Evolutionary conservation across 2,797 vertebrate genomes (phyloP).

Genomic region (Phoxinus dragarum): DNA sequence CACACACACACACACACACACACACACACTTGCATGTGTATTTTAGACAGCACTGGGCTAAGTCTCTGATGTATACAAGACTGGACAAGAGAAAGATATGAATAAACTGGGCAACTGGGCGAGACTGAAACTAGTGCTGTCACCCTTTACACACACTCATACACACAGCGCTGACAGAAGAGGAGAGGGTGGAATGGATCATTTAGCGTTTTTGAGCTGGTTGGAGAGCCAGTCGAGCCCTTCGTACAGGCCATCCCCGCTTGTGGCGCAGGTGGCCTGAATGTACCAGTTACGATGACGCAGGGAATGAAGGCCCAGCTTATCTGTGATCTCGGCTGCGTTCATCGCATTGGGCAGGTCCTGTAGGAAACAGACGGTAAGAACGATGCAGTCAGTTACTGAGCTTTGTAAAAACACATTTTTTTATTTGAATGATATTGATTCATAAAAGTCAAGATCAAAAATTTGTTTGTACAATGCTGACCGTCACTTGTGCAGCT

Average conservation of each 20-base stretch:
- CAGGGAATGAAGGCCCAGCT: slow-evolving; percentile 76
- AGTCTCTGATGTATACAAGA: slow-evolving; percentile 64
- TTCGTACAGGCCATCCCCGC: slow-evolving; percentile 81
- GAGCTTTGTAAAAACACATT: neutral
- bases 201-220: slow-evolving; percentile 79
- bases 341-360: slow-evolving; percentile 83
- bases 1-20: slow-evolving; percentile 37
- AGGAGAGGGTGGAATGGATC: slow-evolving; percentile 65
- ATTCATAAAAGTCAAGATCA: neutral
- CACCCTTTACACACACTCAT: slow-evolving; percentile 56
- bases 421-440: neutral
- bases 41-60: slow-evolving; percentile 70
- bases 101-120: slow-evolving; percentile 55
- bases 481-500: neutral
- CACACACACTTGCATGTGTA: slow-evolving; percentile 65
- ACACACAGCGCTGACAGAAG: slow-evolving; percentile 63
- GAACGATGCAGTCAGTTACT: neutral
- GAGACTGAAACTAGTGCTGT: slow-evolving; percentile 67
- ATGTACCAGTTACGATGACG: slow-evolving; percentile 80
- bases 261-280: slow-evolving; percentile 84
- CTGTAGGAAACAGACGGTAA: slow-evolving; percentile 58
- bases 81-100: slow-evolving; percentile 57
- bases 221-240: slow-evolving; percentile 83
- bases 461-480: neutral
- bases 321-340: slow-evolving; percentile 82